Evolutionary conservation across 1,140 invertebrate genomes (phyloP).

Genomic region (Philopotamus ludificatus): DNA sequence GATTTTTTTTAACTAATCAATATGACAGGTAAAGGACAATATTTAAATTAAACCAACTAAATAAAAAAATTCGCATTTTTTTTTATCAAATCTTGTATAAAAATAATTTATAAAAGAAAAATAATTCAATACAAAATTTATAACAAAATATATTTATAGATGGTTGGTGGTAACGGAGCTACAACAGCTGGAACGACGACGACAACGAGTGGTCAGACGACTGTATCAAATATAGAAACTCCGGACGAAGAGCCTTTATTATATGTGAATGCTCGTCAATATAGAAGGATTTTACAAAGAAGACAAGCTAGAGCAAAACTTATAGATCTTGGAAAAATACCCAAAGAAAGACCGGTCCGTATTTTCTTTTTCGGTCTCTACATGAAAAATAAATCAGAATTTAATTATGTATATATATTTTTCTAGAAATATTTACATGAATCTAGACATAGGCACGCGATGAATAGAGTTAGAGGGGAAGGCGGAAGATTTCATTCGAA

Average conservation of each 20-base stretch:
- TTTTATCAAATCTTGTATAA: no score
- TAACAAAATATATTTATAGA: no score
- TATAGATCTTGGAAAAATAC: constrained; percentile 91
- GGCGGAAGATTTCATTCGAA: constrained; percentile 91
- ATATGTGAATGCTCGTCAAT: constrained; percentile 99
- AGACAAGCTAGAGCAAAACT: constrained; percentile 87
- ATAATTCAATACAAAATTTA: no score
- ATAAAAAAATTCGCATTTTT: no score
- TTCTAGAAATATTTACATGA: constrained; percentile 98
- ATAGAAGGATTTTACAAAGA: constrained; percentile 87
- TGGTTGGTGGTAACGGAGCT: constrained; percentile 64
- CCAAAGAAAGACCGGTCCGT: constrained; percentile 88
- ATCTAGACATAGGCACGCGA: constrained; percentile 94
- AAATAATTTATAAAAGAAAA: no score
- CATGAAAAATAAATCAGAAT: background rate
- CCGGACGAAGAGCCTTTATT: constrained; percentile 89
- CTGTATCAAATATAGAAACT: constrained; percentile 64
- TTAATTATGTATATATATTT: constrained; percentile 36
- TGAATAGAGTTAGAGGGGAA: constrained; percentile 95
- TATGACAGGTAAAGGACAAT: no score
- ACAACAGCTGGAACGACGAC: constrained; percentile 39
- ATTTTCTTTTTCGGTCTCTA: background rate
- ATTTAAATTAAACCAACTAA: no score
- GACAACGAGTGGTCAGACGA: constrained; percentile 47
- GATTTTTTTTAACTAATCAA: no score